These are phyloP conservation scores for Atrichornis clamosus DNA, from an alignment of 2,113 vertebrate species.

Conservation along the genomic window DNA sequence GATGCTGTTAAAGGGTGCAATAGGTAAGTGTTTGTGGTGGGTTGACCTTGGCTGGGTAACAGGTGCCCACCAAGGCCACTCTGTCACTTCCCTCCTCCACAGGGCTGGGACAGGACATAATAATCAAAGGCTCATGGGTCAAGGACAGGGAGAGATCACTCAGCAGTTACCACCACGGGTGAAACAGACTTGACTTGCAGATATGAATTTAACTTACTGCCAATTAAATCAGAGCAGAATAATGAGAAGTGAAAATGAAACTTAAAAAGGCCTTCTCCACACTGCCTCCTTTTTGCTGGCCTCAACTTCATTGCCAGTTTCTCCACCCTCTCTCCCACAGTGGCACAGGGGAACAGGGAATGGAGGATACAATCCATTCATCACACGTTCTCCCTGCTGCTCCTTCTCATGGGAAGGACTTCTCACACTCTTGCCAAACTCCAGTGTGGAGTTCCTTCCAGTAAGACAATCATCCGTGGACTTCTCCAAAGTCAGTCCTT, in stretches of 20 bases:
- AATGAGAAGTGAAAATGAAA: neutral
- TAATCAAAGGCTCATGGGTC: rapidly evolving
- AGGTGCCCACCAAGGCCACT: neutral
- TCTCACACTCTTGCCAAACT: neutral
- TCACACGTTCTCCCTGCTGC: neutral
- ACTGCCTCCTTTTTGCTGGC: neutral
- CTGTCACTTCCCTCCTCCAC: neutral
- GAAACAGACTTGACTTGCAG: rapidly evolving
- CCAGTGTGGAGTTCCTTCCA: neutral
- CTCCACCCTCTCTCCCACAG: rapidly evolving
- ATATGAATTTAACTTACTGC: neutral
- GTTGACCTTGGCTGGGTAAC: neutral
- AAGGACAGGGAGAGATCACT: neutral
- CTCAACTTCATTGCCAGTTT: neutral
- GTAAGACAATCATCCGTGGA: neutral
- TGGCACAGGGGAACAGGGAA: rapidly evolving
- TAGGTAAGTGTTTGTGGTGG: neutral
- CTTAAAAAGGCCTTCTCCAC: neutral
- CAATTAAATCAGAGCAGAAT: neutral
- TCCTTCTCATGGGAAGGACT: neutral
- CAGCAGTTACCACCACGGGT: rapidly evolving
- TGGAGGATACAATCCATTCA: neutral
- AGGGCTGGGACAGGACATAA: neutral
- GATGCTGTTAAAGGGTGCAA: neutral
- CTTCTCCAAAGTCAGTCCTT: neutral